Conservation (phyloP, 2,113 vertebrate genomes). For the Emydura subglobosa region DNA sequence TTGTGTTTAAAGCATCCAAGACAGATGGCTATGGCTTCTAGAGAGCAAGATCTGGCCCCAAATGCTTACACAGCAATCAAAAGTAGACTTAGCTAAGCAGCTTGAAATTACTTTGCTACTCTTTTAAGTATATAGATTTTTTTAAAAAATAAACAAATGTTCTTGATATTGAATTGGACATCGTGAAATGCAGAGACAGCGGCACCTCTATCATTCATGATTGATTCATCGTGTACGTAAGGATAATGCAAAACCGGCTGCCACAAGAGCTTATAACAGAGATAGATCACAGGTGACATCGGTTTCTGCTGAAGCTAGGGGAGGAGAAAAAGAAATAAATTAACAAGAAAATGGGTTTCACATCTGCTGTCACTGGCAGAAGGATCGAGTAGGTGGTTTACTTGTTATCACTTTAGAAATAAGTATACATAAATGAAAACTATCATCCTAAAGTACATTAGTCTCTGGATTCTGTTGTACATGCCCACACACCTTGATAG, state of each 20-base stretch:
- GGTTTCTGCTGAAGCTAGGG: conserved; percentile 55
- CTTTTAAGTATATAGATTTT: conserved; percentile 39
- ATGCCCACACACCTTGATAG: neutral
- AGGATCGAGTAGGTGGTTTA: conserved; percentile 41
- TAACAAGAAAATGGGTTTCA: conserved; percentile 34
- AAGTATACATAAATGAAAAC: conserved; percentile 20
- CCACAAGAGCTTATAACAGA: conserved; percentile 48
- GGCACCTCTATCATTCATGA: conserved; percentile 52
- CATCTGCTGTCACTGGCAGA: conserved; percentile 18
- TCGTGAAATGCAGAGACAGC: conserved; percentile 61
- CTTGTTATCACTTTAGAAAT: conserved; percentile 46
- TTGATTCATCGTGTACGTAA: conserved; percentile 73
- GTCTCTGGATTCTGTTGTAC: neutral
- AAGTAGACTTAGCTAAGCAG: neutral
- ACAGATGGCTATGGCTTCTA: neutral
- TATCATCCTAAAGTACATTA: conserved; percentile 26
- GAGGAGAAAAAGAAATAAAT: conserved; percentile 61
- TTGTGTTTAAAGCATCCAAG: neutral
- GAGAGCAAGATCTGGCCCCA: neutral
- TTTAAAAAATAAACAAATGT: conserved; percentile 53
- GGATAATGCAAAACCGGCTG: conserved; percentile 66
- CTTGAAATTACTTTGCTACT: conserved; percentile 2
- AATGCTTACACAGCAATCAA: neutral
- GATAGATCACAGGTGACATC: conserved; percentile 67
- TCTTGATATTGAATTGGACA: conserved; percentile 39